Evolutionary conservation across 2,888 invertebrate genomes (phyloP).

Genomic region (Chaetogeoica ovagalla): DNA sequence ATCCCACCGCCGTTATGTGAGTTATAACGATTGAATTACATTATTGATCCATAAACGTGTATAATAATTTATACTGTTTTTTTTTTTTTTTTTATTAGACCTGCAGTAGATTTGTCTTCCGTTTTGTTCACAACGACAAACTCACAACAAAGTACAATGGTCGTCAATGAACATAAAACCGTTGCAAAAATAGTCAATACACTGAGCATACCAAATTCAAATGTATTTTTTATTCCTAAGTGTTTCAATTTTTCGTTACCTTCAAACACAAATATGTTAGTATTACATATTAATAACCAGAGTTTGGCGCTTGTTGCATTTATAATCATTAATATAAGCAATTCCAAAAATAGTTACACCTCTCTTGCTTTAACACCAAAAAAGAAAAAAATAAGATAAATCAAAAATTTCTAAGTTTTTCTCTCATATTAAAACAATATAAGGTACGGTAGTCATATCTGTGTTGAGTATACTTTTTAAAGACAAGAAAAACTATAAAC

Average conservation of each 20-base stretch:
- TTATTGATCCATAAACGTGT: no score
- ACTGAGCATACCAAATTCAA: neutral
- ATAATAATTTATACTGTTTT: neutral
- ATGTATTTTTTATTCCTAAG: neutral
- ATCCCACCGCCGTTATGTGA: constrained; percentile 14
- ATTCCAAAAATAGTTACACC: no score
- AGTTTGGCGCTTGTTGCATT: no score
- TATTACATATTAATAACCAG: neutral
- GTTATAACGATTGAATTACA: neutral
- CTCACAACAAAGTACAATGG: neutral
- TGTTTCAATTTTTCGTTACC: neutral
- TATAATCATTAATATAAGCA: no score
- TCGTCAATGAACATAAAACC: neutral
- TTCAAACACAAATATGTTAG: constrained; percentile 1
- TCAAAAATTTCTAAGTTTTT: no score
- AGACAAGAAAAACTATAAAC: no score
- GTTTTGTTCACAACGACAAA: neutral
- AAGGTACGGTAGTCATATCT: no score
- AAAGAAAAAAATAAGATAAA: no score
- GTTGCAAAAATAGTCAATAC: no score
- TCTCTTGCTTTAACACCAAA: no score
- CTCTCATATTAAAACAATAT: no score
- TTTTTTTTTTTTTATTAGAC: constrained; percentile 13
- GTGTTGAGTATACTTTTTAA: no score
- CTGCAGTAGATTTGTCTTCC: neutral